phyloP scores from a whole-genome alignment of 1,140 invertebrate species.

The Drosophila punjabiensis region DNA sequence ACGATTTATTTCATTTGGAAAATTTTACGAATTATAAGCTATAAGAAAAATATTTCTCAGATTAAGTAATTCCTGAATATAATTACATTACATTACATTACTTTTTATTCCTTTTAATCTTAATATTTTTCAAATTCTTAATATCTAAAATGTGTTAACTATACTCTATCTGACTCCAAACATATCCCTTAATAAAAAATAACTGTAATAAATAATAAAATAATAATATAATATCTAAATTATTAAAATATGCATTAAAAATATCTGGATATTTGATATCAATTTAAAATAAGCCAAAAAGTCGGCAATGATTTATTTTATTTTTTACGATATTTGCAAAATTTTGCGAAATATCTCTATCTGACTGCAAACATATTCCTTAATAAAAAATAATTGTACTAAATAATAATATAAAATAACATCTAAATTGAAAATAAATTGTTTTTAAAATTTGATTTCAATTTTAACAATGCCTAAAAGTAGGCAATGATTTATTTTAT shows the following conservation, averaged over 20 bases:
- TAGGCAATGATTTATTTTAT: neutral
- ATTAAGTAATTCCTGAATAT: neutral
- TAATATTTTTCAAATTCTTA: neutral
- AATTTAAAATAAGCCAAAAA: neutral
- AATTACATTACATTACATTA: neutral
- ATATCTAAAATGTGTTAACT: neutral
- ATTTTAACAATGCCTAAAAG: neutral
- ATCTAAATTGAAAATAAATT: no score
- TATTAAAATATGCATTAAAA: no score
- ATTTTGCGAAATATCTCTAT: no score
- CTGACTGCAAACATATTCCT: no score
- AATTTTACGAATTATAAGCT: neutral
- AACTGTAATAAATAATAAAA: no score
- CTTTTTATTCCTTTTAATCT: neutral
- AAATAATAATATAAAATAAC: neutral
- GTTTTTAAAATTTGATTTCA: no score
- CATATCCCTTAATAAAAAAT: no score
- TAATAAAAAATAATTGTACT: no score
- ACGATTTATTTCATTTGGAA: neutral
- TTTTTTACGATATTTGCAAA: no score
- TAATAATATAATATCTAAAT: neutral
- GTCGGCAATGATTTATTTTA: neutral
- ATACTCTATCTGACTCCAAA: no score
- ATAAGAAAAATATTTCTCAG: neutral
- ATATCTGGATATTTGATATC: no score